Evolutionary conservation across 2,113 vertebrate species (phyloP), one percentile per base, ranked within the genome.

Genomic region (Atlantisia rogersi): DNA sequence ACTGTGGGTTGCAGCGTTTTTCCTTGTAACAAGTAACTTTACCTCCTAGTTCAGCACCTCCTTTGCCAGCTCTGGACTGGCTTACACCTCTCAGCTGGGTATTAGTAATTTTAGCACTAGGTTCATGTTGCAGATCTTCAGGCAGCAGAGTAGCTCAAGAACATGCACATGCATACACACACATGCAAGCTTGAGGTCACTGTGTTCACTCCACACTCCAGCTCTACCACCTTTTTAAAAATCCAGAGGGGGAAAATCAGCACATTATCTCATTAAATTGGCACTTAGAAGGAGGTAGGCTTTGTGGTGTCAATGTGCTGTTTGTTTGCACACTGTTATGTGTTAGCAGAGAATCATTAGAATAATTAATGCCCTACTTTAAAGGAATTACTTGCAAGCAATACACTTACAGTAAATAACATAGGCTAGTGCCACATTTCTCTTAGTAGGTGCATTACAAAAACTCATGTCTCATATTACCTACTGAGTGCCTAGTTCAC

Each of bases 11-110:
- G 89, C 70, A 78, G 64, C 12, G 1, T 82, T 86, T 86, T 93
- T 94, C 82, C 62, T 76, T 56, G 11, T 6, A 59, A 60, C 1
- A 13, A 59, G 25, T 5, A 76, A 85, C 56, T 93, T 64, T 64
- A 94, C 53, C 92, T 95, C 90, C 86, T 90, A 39, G 56, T 39
- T 92, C 86, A 74, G 74, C 14, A 8, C 78, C 86, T 80, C 87
- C 59, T 69, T 10, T 55, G 79, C 87, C 82, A 90, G 42, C 62
- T 71, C 56, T 37, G 10, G 26, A 46, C 64, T 14, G 77, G 50
- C 86, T 96, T 11, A 74, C 80, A 89, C 80, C 74, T 81, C 91
- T 28, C 69, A 78, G 77, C 52, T 11, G 0, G 12, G 77, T 60
- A 60, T 68, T 46, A 56, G 81, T 94, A 86, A 91, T 78, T 92